Evolutionary conservation across 2,797 vertebrate species (phyloP).

Genomic region (Gorsachius magnificus): DNA sequence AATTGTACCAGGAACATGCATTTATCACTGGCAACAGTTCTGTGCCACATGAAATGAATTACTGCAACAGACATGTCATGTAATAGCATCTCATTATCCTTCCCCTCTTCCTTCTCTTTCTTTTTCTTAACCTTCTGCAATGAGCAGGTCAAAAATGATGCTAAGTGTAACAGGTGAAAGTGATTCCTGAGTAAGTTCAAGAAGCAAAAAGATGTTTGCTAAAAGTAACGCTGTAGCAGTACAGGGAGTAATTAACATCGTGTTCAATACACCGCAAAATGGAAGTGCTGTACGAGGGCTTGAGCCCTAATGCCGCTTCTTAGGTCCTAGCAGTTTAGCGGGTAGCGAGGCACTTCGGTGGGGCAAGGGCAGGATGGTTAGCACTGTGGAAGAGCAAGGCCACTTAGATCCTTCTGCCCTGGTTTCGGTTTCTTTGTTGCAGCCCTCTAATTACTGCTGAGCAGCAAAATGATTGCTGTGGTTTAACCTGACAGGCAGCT

Average conservation of each 20-base stretch:
- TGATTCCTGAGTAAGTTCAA: slow-evolving; percentile 58
- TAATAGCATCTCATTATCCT: slow-evolving; percentile 73
- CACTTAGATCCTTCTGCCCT: background rate
- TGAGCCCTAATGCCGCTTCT: background rate
- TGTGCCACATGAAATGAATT: slow-evolving; percentile 68
- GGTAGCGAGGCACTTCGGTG: background rate
- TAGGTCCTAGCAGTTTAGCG: background rate
- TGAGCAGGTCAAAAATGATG: slow-evolving; percentile 64
- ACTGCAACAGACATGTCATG: slow-evolving; percentile 67
- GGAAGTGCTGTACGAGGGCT: background rate
- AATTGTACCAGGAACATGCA: slow-evolving; percentile 66
- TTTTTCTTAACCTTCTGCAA: slow-evolving; percentile 58
- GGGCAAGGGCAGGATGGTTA: background rate
- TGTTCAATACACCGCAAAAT: background rate
- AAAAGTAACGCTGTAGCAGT: slow-evolving; percentile 13
- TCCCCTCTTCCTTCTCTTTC: slow-evolving; percentile 43
- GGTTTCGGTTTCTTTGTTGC: background rate
- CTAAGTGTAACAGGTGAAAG: slow-evolving; percentile 36
- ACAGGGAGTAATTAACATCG: slow-evolving; percentile 32
- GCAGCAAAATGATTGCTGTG: background rate
- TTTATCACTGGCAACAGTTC: slow-evolving; percentile 69
- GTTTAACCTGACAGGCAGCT: too few species aligned
- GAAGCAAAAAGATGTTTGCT: slow-evolving; percentile 44
- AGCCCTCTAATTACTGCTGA: background rate
- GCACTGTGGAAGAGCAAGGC: background rate